phyloP scores from a whole-genome alignment of 2,113 vertebrate species.

The Laticauda colubrina region DNA sequence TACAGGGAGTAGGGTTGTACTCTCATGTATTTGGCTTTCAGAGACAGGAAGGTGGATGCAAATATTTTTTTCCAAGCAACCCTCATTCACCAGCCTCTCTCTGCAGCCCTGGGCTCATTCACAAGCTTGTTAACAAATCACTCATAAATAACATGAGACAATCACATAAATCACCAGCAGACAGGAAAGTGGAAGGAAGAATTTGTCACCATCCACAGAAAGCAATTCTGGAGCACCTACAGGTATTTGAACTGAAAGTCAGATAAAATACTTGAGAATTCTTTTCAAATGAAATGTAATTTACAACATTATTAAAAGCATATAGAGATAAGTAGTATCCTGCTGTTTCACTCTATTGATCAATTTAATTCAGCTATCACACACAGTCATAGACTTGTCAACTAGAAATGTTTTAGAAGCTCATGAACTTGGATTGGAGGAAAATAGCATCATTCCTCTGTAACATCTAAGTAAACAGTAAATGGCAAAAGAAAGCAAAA shows the following conservation, averaged over 20 bases:
- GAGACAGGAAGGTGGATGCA: neutral
- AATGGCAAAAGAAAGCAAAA: neutral
- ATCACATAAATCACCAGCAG: conserved; percentile 40
- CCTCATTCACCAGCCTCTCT: conserved; percentile 28
- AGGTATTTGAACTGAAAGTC: conserved; percentile 11
- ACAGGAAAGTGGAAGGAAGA: neutral
- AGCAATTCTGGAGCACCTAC: neutral
- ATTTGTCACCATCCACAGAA: neutral
- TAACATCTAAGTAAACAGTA: neutral
- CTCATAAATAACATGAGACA: conserved; percentile 46
- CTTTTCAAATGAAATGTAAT: accelerated
- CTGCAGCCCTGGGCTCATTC: conserved; percentile 59
- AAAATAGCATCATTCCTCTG: neutral
- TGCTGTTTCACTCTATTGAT: neutral
- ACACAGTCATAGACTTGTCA: neutral
- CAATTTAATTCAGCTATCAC: neutral
- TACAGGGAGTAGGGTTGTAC: neutral
- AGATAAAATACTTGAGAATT: accelerated
- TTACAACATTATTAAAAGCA: neutral
- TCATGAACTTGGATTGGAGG: neutral
- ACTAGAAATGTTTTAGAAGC: neutral
- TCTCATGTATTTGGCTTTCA: neutral
- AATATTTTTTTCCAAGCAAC: conserved; percentile 43
- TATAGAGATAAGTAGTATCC: neutral
- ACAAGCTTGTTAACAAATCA: conserved; percentile 59